Evolutionary conservation across 2,113 vertebrate genomes (phyloP).

Genomic region (Ceyx cyanopectus): DNA sequence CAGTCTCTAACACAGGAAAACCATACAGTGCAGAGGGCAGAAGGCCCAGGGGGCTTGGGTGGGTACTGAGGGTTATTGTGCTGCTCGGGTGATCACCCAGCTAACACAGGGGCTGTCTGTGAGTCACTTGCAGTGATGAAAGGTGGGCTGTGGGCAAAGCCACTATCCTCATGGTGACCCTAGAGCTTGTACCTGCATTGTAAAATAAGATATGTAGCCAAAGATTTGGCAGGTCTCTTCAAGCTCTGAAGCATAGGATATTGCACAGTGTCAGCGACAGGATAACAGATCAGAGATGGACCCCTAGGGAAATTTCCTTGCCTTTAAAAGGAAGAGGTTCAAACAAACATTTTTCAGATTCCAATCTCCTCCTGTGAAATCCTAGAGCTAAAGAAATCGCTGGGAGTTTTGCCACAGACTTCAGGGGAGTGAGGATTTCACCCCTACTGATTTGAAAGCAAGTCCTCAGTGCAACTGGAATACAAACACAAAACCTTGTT

Average conservation of each 20-base stretch:
- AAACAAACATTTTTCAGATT: slow-evolving; percentile 72
- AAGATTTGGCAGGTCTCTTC: slow-evolving; percentile 42
- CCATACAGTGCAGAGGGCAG: background rate
- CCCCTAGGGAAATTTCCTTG: slow-evolving; percentile 57
- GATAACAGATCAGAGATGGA: slow-evolving; percentile 58
- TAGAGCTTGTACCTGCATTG: background rate
- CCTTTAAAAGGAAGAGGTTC: slow-evolving; percentile 69
- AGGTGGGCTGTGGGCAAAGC: slow-evolving; percentile 20
- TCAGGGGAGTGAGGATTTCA: slow-evolving; percentile 55
- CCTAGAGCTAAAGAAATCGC: slow-evolving; percentile 63
- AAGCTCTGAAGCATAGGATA: slow-evolving; percentile 45
- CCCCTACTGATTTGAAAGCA: slow-evolving; percentile 65
- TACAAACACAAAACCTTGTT: slow-evolving; percentile 33
- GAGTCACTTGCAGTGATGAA: background rate
- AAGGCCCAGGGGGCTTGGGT: background rate
- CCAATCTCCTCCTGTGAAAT: slow-evolving; percentile 65
- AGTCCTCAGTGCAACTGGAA: slow-evolving; percentile 19
- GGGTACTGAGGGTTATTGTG: background rate
- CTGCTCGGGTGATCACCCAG: background rate
- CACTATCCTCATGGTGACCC: background rate
- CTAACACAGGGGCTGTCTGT: background rate
- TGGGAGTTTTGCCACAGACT: slow-evolving; percentile 60
- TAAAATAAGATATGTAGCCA: background rate
- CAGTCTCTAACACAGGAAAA: background rate
- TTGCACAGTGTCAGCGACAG: slow-evolving; percentile 37